phyloP scores from a whole-genome alignment of 2,888 invertebrate genomes.

The Serripes groenlandicus region DNA sequence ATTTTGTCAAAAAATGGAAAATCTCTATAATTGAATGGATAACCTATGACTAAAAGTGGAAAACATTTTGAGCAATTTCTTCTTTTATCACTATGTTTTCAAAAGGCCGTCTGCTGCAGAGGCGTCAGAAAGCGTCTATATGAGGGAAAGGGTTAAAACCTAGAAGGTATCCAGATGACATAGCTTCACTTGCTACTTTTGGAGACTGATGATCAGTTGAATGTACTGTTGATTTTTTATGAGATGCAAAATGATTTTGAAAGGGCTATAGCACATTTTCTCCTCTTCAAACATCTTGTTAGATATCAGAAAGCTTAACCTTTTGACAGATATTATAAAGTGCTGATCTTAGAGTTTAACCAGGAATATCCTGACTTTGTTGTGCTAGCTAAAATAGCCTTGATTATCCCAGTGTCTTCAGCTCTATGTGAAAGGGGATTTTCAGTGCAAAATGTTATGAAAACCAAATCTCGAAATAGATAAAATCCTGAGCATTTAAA shows the following conservation, averaged over 20 bases:
- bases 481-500: conserved; percentile 49
- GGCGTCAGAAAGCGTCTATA: too few relatives aligned
- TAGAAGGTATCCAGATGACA: not conserved
- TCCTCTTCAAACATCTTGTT: conserved; percentile 38
- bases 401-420: conserved; percentile 56
- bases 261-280: conserved; percentile 33
- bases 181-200: conserved; percentile 22
- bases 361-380: conserved; percentile 47
- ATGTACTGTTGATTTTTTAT: conserved; percentile 22
- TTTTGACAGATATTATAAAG: conserved; percentile 42
- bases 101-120: too few relatives aligned
- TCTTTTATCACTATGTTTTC: too few relatives aligned
- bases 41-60: too few relatives aligned
- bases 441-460: conserved; percentile 46
- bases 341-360: conserved; percentile 32
- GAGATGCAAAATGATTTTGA: conserved; percentile 12
- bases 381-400: conserved; percentile 39
- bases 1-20: too few relatives aligned
- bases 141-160: too few relatives aligned
- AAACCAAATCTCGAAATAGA: conserved; percentile 57
- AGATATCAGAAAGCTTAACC: conserved; percentile 16
- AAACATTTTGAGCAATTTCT: too few relatives aligned
- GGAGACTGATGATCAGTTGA: conserved; percentile 24
- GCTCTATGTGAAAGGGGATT: conserved; percentile 63
- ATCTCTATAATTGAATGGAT: too few relatives aligned